Base-by-base conservation (phyloP, 2,797 vertebrate species). In the Orestias chungarensis region DNA sequence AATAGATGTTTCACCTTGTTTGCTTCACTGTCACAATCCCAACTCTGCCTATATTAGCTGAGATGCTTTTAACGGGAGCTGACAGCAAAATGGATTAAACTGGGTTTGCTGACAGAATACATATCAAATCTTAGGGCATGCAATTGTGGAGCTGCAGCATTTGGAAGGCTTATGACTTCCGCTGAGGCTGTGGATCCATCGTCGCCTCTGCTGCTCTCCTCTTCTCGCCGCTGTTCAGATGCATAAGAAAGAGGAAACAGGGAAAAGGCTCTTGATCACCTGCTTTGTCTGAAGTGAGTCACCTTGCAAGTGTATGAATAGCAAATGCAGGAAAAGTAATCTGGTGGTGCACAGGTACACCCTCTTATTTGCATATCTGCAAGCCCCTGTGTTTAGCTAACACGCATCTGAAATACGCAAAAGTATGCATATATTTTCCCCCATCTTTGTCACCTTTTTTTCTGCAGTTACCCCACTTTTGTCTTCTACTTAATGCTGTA, bases 281-380 rank as follows among this genome's bases (percentile, higher is more conserved):
- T 94, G 92, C 91, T 93, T 94, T 94, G 93, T 94, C 93, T 94
- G 94, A 93, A 94, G 91, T 92, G 93, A 95, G 95, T 95, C 94
- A 95, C 94, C 95, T 95, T 95, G 94, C 93, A 95, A 94, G 95
- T 94, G 95, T 93, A 94, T 95, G 95, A 95, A 95, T 94, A 94
- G 91, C 88, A 95, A 95, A 94, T 94, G 91, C 82, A 87, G 90
- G 87, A 89, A 93, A 93, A 92, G 93, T 95, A 94, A 95, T 95
- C 93, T 94, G 90, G 92, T 87, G 92, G 84, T 72, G 81, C 88
- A 81, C 84, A 88, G 91, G 89, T 92, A 90, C 93, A 91, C 87
- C 90, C 81, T 87, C 75, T 76, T 70, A 94, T 95, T 95, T 94
- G 93, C 94, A 95, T 95, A 94, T 85, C 91, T 93, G 93, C 93